Percentiles rank a stretch among this genome's conserved stretches.
These are phyloP conservation scores for Lasioglossum calceatum DNA, from an alignment of 2,888 invertebrate species.

Conservation along the genomic window DNA sequence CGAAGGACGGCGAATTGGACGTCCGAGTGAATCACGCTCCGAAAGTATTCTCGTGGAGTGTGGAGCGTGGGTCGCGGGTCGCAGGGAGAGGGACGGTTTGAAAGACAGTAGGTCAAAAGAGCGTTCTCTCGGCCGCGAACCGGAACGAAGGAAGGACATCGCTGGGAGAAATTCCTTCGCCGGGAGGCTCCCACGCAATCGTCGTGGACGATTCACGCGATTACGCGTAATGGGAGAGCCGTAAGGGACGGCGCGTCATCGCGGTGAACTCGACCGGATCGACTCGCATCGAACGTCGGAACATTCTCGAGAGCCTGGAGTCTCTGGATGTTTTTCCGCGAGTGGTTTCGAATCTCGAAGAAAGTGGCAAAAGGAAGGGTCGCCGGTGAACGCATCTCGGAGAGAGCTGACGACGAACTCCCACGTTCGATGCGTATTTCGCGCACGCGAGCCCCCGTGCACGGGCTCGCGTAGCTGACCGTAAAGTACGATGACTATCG, in stretches of 20 bases:
- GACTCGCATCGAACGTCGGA: neutral
- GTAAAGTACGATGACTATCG: slow-evolving; percentile 52
- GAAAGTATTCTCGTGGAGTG: slow-evolving; percentile 28
- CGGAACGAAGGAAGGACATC: slow-evolving; percentile 62
- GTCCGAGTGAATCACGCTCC: slow-evolving; percentile 45
- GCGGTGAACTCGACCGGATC: neutral
- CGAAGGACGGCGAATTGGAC: slow-evolving; percentile 20
- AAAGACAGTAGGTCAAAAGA: slow-evolving; percentile 67
- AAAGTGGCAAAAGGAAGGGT: neutral
- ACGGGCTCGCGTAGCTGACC: slow-evolving; percentile 48
- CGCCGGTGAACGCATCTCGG: neutral
- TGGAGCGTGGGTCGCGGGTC: slow-evolving; percentile 4
- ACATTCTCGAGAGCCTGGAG: neutral
- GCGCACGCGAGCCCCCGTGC: slow-evolving; percentile 44
- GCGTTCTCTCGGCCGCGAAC: slow-evolving; percentile 45
- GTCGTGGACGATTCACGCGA: slow-evolving; percentile 32
- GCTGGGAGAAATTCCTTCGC: slow-evolving; percentile 56
- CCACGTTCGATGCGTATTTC: slow-evolving; percentile 51
- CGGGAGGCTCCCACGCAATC: slow-evolving; percentile 58
- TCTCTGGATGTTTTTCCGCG: neutral
- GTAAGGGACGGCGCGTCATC: neutral
- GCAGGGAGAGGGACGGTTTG: slow-evolving; percentile 12
- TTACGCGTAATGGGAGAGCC: slow-evolving; percentile 21
- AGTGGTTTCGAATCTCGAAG: neutral
- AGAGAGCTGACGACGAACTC: neutral